phyloP scores from a whole-genome alignment of 2,888 invertebrate genomes.

The Dicyrtoma fusca region DNA sequence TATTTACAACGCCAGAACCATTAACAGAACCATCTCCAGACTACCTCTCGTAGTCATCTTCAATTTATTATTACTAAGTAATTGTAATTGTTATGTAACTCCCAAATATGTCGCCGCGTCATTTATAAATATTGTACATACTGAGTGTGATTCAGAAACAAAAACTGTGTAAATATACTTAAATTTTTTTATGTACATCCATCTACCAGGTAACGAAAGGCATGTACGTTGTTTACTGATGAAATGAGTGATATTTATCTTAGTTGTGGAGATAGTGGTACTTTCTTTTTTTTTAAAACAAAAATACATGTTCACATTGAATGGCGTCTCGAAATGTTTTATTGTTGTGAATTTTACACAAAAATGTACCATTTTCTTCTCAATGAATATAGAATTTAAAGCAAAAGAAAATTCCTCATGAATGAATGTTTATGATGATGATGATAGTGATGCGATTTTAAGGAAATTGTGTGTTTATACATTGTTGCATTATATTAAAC shows the following conservation, averaged over 20 bases:
- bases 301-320: slow-evolving; percentile 7
- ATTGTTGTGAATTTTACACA: slow-evolving; percentile 17
- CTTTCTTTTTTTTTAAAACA: slow-evolving; percentile 1
- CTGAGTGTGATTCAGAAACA: neutral
- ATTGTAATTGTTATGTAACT: slow-evolving; percentile 1
- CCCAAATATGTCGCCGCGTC: slow-evolving; percentile 1
- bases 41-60: slow-evolving; percentile 64
- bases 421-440: neutral
- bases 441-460: neutral
- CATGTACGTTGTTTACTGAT: neutral
- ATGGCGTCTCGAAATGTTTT: slow-evolving; percentile 15
- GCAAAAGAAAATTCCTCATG: neutral
- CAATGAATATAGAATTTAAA: slow-evolving; percentile 2
- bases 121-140: slow-evolving; percentile 9
- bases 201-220: slow-evolving; percentile 3
- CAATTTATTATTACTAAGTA: slow-evolving; percentile 12
- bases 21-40: slow-evolving; percentile 81
- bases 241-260: slow-evolving; percentile 31
- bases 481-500: too few relatives aligned
- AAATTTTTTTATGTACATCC: too few relatives aligned
- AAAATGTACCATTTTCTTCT: slow-evolving; percentile 24
- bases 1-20: slow-evolving; percentile 81
- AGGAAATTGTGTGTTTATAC: slow-evolving; percentile 4
- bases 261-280: slow-evolving; percentile 29
- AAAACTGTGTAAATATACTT: neutral